Evolutionary conservation across 2,113 vertebrate genomes (phyloP).

Genomic region (Corapipo altera): DNA sequence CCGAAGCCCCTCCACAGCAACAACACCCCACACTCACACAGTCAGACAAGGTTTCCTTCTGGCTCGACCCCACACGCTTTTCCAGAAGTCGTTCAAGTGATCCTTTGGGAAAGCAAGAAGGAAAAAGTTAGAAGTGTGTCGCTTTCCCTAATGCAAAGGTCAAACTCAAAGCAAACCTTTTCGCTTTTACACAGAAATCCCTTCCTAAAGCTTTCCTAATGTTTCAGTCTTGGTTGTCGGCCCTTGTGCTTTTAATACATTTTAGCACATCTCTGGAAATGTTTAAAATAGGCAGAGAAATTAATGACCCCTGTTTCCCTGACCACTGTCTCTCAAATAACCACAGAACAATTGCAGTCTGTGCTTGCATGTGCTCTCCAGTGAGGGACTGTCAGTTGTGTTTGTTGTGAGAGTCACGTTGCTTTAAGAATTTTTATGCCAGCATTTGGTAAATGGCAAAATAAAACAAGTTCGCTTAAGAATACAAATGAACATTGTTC

Average conservation of each 20-base stretch:
- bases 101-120: neutral
- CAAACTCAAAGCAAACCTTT: neutral
- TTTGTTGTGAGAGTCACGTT: conserved; percentile 50
- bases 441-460: conserved; percentile 31
- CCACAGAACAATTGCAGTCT: conserved; percentile 10
- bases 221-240: neutral
- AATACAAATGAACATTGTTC: conserved; percentile 36
- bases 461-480: conserved; percentile 2
- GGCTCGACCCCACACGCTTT: accelerated
- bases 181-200: neutral
- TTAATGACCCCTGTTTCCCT: conserved; percentile 9
- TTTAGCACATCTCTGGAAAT: conserved; percentile 9
- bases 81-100: too few species aligned
- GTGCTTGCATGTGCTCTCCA: neutral
- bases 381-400: neutral
- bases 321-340: conserved; percentile 1
- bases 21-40: neutral
- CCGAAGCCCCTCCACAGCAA: accelerated
- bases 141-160: neutral
- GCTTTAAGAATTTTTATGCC: conserved; percentile 28
- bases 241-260: neutral
- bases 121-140: neutral
- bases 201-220: neutral
- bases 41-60: too few species aligned
- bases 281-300: neutral